A percentile compares a stretch with the other conserved stretches of the same genome.
phyloP scores from a whole-genome alignment of 2,113 vertebrate genomes.

The Galeopterus variegatus region DNA sequence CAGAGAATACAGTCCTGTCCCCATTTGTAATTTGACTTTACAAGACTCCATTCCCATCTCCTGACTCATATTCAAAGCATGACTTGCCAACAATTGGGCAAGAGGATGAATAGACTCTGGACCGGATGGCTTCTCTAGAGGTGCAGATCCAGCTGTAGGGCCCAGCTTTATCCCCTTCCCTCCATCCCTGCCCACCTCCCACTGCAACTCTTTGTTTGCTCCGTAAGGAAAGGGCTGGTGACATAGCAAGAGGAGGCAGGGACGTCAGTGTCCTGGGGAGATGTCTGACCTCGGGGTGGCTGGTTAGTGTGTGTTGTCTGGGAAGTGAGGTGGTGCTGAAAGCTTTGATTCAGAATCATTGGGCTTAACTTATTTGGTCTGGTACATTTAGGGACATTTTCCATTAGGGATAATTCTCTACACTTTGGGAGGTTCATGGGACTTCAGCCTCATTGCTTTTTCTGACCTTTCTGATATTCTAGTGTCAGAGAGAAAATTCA shows the following conservation, averaged over 20 bases:
- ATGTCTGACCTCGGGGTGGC: neutral
- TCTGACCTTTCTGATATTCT: conserved; percentile 40
- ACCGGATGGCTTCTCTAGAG: neutral
- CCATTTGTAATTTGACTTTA: conserved; percentile 30
- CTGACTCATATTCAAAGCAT: conserved; percentile 61
- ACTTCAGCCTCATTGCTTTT: neutral
- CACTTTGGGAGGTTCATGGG: neutral
- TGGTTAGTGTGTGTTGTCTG: neutral
- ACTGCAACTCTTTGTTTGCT: neutral
- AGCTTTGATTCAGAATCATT: conserved; percentile 52
- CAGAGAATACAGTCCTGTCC: neutral
- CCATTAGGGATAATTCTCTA: neutral
- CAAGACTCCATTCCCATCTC: neutral
- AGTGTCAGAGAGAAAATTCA: conserved; percentile 18
- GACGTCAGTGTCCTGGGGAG: neutral
- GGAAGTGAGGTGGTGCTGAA: conserved; percentile 7
- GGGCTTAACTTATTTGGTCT: neutral
- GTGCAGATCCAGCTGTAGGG: neutral
- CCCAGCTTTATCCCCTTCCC: neutral
- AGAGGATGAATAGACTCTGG: neutral
- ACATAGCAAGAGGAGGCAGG: neutral
- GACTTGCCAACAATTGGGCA: neutral
- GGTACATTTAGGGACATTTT: neutral
- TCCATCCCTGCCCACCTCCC: neutral
- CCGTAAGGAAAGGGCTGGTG: neutral